phyloP scores from a whole-genome alignment of 2,797 vertebrate genomes.

The Mormyrus proboscirostris region DNA sequence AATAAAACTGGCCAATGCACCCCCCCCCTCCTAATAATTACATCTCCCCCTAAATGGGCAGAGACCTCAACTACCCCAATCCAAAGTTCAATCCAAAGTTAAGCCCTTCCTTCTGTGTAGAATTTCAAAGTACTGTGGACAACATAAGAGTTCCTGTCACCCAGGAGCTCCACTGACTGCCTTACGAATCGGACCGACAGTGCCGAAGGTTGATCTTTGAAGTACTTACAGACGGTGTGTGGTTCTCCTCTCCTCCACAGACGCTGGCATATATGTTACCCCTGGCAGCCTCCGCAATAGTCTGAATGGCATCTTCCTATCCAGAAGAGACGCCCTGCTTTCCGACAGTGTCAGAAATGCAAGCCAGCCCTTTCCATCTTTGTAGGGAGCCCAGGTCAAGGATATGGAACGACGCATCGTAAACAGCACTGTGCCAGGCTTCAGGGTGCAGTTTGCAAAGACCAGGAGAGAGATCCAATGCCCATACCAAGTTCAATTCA shows the following conservation, averaged over 20 bases:
- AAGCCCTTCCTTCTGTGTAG: not conserved
- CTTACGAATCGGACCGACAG: not conserved
- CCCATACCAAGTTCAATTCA: not conserved
- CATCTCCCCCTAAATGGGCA: too few species aligned
- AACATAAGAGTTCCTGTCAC: not conserved
- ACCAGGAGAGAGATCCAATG: not conserved
- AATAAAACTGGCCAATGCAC: not conserved
- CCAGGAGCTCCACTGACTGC: not conserved
- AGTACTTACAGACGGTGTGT: constrained; percentile 35
- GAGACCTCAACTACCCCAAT: not conserved
- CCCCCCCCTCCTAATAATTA: too few species aligned
- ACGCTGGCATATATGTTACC: constrained; percentile 38
- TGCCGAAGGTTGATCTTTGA: not conserved
- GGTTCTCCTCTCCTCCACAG: constrained; percentile 32
- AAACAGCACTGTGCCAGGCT: not conserved
- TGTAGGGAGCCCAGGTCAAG: constrained; percentile 30
- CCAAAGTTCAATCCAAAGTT: not conserved
- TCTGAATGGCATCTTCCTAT: constrained; percentile 42
- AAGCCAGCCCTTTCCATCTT: constrained; percentile 41
- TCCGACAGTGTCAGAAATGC: constrained; percentile 41
- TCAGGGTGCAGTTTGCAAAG: not conserved
- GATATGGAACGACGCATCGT: not conserved
- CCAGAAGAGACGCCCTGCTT: constrained; percentile 38
- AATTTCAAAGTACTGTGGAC: not conserved
- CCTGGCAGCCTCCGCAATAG: constrained; percentile 34